Conservation (phyloP, 1,140 invertebrate genomes). For the Eriocheir sinensis region DNA sequence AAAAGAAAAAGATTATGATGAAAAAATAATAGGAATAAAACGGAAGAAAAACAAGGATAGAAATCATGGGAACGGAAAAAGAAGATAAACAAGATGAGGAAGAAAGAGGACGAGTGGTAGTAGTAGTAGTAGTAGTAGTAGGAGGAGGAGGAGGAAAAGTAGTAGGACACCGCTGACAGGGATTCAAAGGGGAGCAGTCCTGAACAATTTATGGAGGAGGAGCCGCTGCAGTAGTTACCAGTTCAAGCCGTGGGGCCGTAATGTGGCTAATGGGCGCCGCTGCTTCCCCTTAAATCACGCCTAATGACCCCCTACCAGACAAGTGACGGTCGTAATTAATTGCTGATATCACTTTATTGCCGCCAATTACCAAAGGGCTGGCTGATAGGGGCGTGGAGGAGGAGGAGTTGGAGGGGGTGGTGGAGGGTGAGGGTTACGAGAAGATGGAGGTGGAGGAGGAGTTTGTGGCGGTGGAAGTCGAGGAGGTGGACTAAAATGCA, state of each 20-base stretch:
- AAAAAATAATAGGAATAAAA: too few relatives aligned
- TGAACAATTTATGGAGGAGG: neutral
- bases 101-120: neutral
- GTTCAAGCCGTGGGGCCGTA: conserved; percentile 63
- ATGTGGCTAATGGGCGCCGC: conserved; percentile 54
- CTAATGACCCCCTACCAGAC: conserved; percentile 69
- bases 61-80: too few relatives aligned
- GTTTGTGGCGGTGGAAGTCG: neutral
- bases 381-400: neutral
- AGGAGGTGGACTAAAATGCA: too few relatives aligned
- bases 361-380: conserved; percentile 56
- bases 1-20: neutral
- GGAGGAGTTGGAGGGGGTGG: neutral
- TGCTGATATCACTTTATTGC: conserved; percentile 76
- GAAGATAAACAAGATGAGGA: neutral
- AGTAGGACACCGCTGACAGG: neutral
- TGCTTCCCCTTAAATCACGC: conserved; percentile 66
- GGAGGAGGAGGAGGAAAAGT: too few relatives aligned
- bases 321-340: conserved; percentile 73
- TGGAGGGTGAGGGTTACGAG: neutral
- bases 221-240: conserved; percentile 70
- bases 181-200: neutral
- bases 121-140: too few relatives aligned
- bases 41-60: neutral
- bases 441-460: neutral